A percentile compares a stretch with the other conserved stretches of the same genome.
Conservation (phyloP, 2,797 vertebrate species). For the Cyclura pinguis region DNA sequence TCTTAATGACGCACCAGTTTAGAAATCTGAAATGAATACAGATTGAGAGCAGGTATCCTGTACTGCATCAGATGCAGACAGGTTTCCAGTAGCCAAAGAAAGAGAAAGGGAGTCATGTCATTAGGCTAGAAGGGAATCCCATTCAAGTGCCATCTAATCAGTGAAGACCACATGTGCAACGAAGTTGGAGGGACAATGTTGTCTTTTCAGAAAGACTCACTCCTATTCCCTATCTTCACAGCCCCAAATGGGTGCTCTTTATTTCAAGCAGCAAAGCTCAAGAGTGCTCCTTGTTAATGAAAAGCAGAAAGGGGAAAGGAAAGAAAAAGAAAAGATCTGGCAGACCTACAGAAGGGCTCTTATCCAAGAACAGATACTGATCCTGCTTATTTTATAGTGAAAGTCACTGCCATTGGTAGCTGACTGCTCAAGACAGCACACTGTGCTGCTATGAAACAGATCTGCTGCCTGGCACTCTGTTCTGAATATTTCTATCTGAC, state of each 20-base stretch:
- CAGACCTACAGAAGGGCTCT: constrained; percentile 1
- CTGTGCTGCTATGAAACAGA: rapidly evolving
- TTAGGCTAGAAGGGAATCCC: neutral
- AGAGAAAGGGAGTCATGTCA: neutral
- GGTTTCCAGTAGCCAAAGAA: neutral
- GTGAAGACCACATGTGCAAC: neutral
- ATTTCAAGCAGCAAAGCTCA: neutral
- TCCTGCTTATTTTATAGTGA: neutral
- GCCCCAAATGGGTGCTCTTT: neutral
- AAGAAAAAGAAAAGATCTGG: constrained; percentile 6
- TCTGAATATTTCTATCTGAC: neutral
- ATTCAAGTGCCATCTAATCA: neutral
- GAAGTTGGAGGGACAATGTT: neutral
- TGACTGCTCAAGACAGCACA: rapidly evolving
- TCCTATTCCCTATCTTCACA: neutral
- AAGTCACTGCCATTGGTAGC: rapidly evolving
- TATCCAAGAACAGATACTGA: neutral
- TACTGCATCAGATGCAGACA: neutral
- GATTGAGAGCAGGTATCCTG: neutral
- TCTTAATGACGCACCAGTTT: neutral
- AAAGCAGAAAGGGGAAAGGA: neutral
- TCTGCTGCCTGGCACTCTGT: neutral
- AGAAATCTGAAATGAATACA: neutral
- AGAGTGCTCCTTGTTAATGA: neutral
- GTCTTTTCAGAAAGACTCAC: neutral